Percentiles rank a stretch among this genome's conserved stretches.
Conservation (phyloP, 2,888 invertebrate species). For the Apodemia zela region DNA sequence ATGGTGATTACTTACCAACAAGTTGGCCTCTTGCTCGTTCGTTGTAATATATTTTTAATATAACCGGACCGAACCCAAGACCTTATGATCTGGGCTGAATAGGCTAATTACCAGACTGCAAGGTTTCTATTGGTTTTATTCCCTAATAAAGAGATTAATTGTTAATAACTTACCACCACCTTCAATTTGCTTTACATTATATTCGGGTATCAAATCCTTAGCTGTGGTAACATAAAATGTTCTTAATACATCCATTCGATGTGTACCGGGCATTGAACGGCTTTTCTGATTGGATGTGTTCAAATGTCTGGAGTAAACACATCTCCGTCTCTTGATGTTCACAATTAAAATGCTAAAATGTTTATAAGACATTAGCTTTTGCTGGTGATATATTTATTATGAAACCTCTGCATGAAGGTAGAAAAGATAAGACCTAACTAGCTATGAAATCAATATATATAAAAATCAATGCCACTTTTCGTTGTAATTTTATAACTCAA, state of each 20-base stretch:
- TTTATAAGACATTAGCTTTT: background rate
- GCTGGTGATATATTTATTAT: background rate
- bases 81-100: no score
- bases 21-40: no score
- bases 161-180: constrained; percentile 41
- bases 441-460: no score
- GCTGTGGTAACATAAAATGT: constrained; percentile 88
- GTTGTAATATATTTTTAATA: no score
- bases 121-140: background rate
- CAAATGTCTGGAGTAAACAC: constrained; percentile 85
- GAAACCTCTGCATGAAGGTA: background rate
- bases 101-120: background rate
- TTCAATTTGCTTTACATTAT: constrained; percentile 39
- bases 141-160: background rate
- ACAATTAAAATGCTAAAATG: constrained; percentile 82
- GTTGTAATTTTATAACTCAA: no score
- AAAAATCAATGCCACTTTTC: no score
- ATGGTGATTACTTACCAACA: no score
- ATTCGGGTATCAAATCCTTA: constrained; percentile 62
- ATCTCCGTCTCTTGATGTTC: constrained; percentile 83
- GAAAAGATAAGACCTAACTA: no score
- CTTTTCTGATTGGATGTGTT: constrained; percentile 77
- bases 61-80: no score
- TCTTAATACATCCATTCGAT: constrained; percentile 85
- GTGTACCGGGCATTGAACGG: constrained; percentile 82